Evolutionary conservation across 35 echinoderm and acorn worm species (phyloP).

Genomic region (Anneissia japonica): DNA sequence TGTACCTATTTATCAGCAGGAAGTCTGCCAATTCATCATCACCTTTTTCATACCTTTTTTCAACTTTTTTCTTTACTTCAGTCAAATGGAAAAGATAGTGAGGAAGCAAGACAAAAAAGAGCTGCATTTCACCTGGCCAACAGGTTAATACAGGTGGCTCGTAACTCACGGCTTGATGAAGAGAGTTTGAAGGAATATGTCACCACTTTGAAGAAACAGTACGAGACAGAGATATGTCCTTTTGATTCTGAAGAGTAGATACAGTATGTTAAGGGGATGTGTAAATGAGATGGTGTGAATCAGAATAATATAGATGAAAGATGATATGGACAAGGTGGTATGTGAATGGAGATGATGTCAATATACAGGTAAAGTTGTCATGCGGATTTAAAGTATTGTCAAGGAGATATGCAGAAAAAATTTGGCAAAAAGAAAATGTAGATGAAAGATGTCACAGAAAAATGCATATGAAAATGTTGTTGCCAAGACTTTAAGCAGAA

Average conservation of each 20-base stretch:
- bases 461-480: no score
- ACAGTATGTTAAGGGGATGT: no score
- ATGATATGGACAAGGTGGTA: no score
- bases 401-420: no score
- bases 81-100: slow-evolving; percentile 32
- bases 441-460: no score
- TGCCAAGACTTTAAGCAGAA: no score
- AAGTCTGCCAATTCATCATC: background rate
- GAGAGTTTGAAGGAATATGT: slow-evolving; percentile 64
- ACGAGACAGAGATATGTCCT: slow-evolving; percentile 44
- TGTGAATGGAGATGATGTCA: no score
- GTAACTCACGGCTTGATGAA: slow-evolving; percentile 65
- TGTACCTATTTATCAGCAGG: background rate
- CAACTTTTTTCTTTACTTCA: slow-evolving; percentile 3
- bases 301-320: no score
- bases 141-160: slow-evolving; percentile 75
- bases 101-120: slow-evolving; percentile 29
- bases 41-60: background rate
- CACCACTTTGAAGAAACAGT: slow-evolving; percentile 49
- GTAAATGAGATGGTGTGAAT: no score
- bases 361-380: no score
- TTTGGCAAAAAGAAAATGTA: no score
- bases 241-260: background rate
- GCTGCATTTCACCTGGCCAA: slow-evolving; percentile 61
- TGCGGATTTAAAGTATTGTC: no score